phyloP scores from a whole-genome alignment of 2,888 invertebrate species.

The Cordilura impudica region DNA sequence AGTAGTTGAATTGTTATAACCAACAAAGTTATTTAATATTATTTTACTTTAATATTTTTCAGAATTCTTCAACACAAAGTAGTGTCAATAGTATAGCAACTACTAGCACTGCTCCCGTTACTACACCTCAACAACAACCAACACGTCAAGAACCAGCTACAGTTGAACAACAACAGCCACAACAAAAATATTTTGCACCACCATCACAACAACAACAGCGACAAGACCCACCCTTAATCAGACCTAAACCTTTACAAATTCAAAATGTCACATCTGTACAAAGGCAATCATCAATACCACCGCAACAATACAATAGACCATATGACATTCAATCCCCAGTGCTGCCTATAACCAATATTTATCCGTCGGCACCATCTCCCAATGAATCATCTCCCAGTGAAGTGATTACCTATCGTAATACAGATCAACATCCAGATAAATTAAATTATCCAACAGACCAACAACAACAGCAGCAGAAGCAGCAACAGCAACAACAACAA shows the following conservation, averaged over 20 bases:
- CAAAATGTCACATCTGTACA: conserved; percentile 38
- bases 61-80: conserved; percentile 41
- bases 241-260: conserved; percentile 65
- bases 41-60: not conserved
- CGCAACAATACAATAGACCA: conserved; percentile 19
- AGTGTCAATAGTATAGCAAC: conserved; percentile 46
- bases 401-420: conserved; percentile 69
- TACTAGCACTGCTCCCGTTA: conserved; percentile 30
- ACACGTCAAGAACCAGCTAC: not conserved
- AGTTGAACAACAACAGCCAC: conserved; percentile 38
- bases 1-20: too few relatives aligned
- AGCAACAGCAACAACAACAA: conserved; percentile 52
- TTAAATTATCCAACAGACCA: conserved; percentile 71
- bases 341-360: not conserved
- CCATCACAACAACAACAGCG: conserved; percentile 43
- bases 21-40: not conserved
- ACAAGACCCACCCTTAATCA: conserved; percentile 36
- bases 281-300: conserved; percentile 46
- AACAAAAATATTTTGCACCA: conserved; percentile 22
- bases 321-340: conserved; percentile 21
- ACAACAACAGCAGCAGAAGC: conserved; percentile 53
- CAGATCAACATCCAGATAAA: conserved; percentile 72
- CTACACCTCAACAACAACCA: conserved; percentile 2
- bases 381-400: not conserved
- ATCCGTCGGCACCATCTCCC: not conserved